Evolutionary conservation across 2,113 vertebrate species (phyloP), one percentile per base, ranked within the genome.

Genomic region (Ariopsis seemanni): DNA sequence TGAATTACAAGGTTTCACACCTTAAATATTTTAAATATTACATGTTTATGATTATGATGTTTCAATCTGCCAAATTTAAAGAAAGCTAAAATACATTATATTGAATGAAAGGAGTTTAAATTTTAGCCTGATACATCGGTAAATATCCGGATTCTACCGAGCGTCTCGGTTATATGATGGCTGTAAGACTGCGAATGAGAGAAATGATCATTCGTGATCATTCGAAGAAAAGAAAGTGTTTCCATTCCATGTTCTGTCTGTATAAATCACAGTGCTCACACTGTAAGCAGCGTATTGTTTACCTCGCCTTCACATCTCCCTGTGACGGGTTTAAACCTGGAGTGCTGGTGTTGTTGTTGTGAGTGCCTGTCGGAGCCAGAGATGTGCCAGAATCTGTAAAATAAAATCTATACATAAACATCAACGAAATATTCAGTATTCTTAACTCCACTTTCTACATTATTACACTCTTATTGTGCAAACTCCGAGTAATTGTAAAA

Each of bases 291-390:
- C 79, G 55, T 30, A 27, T 34, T 4, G 30, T 81, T 88, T 90
- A 91, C 91, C 91, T 90, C 22, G 63, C 57, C 69, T 87, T 90
- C 50, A 88, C 3, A n/a, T 75, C 85, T 50, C 84, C 88, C 85
- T 91, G 93, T 50, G 93, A 89, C 34, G 91, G 91, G 85, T 57
- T 86, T 20, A 83, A 88, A 71, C 85, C 87, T 1, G 87, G 60
- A 4, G 91, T 82, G 2, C 5, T 7, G 58, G 91, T 82, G 2
- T 4, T 7, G 58, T 81, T 87, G 60, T 57, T 84, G 20, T 71
- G 48, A 25, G 30, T 79, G 30, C 63, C 79, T 50, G 82, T 60
- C 1, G 90, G 87, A 57, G 52, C 91, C 78, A 86, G 88, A 20
- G 69, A 78, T 50, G 5, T 1, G 6, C 83, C 90, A n/a, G 87